Conservation (phyloP, 1,140 invertebrate species). For the Drosophila sp. region DNA sequence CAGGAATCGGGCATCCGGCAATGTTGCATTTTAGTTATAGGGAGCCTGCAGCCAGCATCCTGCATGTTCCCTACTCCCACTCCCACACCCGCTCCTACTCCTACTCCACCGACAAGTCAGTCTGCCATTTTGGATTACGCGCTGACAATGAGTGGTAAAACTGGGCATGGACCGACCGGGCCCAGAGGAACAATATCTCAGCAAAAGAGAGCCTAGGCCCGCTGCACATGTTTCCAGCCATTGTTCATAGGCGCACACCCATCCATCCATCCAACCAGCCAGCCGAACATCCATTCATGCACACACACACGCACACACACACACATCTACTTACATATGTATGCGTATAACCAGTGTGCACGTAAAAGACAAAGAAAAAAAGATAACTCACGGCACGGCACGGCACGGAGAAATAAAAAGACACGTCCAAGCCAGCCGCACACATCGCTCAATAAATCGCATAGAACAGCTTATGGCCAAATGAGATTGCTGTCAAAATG, state of each 20-base stretch:
- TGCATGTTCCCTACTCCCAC: no score
- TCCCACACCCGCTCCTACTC: not conserved
- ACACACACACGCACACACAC: not conserved
- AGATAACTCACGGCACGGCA: constrained; percentile 13
- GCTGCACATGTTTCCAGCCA: constrained; percentile 6
- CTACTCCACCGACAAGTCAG: not conserved
- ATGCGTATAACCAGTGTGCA: not conserved
- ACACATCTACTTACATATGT: not conserved
- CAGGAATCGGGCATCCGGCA: constrained; percentile 6
- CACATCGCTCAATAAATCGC: constrained; percentile 22
- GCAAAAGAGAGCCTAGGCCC: constrained; percentile 14
- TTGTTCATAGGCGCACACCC: constrained; percentile 2
- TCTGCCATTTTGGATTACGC: constrained; percentile 22
- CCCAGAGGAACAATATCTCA: constrained; percentile 19
- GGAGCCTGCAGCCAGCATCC: constrained; percentile 8
- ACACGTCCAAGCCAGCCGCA: constrained; percentile 11
- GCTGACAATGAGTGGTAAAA: constrained; percentile 20
- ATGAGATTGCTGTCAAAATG: constrained; percentile 24
- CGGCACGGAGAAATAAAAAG: constrained; percentile 19
- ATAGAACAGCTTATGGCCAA: constrained; percentile 23
- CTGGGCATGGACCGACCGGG: not conserved
- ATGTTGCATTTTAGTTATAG: constrained; percentile 19
- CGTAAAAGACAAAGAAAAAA: not conserved
- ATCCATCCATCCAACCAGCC: not conserved
- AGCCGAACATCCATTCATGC: not conserved